phyloP scores from a whole-genome alignment of 2,113 vertebrate genomes.

The Anser brachyrhynchus region DNA sequence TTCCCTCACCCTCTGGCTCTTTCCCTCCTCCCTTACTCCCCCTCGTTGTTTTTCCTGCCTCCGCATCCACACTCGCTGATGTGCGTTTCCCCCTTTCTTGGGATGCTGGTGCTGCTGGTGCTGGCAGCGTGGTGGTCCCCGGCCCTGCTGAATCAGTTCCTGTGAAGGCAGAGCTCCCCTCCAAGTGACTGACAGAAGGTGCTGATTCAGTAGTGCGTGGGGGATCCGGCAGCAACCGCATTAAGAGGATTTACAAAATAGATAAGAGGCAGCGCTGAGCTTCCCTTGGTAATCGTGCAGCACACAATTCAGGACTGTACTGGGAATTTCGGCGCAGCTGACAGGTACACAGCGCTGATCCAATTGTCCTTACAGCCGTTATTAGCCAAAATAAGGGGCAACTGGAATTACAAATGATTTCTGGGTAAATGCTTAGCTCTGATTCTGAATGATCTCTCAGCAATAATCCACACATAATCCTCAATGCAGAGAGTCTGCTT shows the following conservation, averaged over 20 bases:
- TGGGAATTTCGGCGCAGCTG: slow-evolving; percentile 21
- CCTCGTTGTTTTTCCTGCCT: not conserved
- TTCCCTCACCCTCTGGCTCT: fast-evolving
- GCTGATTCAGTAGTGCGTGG: not conserved
- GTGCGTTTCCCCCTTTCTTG: not conserved
- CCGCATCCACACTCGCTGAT: fast-evolving
- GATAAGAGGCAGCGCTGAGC: not conserved
- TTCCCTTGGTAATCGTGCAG: not conserved
- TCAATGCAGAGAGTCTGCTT: not conserved
- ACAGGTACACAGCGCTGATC: slow-evolving; percentile 46
- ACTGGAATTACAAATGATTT: slow-evolving; percentile 53
- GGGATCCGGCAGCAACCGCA: not conserved
- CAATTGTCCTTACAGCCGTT: slow-evolving; percentile 40
- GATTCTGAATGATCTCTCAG: slow-evolving; percentile 36
- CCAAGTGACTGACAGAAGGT: not conserved
- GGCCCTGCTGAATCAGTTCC: not conserved
- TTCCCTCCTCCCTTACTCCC: not conserved
- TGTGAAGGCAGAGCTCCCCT: not conserved
- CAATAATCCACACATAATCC: slow-evolving; percentile 57
- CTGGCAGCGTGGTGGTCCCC: not conserved
- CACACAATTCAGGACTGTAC: not conserved
- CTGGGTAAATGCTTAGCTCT: slow-evolving; percentile 10
- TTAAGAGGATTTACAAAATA: slow-evolving; percentile 1
- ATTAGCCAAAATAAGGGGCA: slow-evolving; percentile 56
- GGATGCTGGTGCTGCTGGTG: not conserved